Base-by-base conservation (phyloP, 1,140 invertebrate genomes). In the Micrasema minimum region DNA sequence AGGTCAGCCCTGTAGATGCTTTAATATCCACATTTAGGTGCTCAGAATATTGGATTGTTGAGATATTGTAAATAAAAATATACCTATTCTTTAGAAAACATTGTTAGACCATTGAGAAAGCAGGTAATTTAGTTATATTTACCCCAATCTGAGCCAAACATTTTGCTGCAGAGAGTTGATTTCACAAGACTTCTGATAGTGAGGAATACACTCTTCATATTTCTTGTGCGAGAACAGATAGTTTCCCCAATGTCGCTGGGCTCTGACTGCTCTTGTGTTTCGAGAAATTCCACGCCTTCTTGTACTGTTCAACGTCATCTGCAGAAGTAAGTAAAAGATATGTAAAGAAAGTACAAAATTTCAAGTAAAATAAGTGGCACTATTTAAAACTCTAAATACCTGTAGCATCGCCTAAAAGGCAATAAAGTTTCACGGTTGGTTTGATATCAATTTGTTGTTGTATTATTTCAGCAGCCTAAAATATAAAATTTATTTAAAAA, bases 231-330 rank as follows among this genome's bases (percentile, higher is more conserved):
- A 83, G 81, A 88, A 96, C 72, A 93, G 89, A 80, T 91, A 93
- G 59, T 90, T 86, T 73, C 88, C 94, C 94, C 88, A 98, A 78
- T 90, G 94, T 48, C 92, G 86, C 78, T 97, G 92, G 5, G 91
- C 93, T 67, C 92, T n/a, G 83, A 69, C 92, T 91, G 80, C 92
- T 95, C 62, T 87, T 90, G 50, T 90, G 81, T 14, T 90, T 88
- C 0, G 96, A 97, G 57, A 99, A 84, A 77, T 93, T 88, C 95
- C 96, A 98, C 0, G 96, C 96, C 78, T 91, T 93, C 76, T 93
- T 87, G 80, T 97, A 99, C 80, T 90, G 91, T 2, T 89, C 91
- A 2, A 92, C 88, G 84, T 99, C 96, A 78, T 90, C 88, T 69
- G 35, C 38, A 61, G 41, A n/a, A n/a, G 16, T 1, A 37, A 43